Conservation (phyloP, 2,113 vertebrate species). For the western clawed frog (Xenopus tropicalis) region UCB_Xtro_10.0 CM004450.2:39634501-39635000, state of each 20-base stretch:
- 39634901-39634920: conserved; percentile 5
- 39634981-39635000: conserved; percentile 45
- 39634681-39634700: conserved; percentile 25
- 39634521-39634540: background rate
- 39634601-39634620: background rate
- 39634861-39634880: conserved; percentile 39
- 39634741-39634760: background rate
- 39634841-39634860: conserved; percentile 41
- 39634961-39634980: conserved; percentile 43
- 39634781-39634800: background rate
- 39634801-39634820: conserved; percentile 1
- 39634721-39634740: background rate
- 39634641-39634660: background rate
- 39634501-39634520: background rate
- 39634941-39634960: conserved; percentile 46
- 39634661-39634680: background rate
- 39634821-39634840: conserved; percentile 34
- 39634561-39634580: background rate
- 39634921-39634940: conserved; percentile 37
- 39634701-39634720: conserved; percentile 13
- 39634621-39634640: background rate
- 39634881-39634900: conserved; percentile 12
- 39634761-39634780: background rate
- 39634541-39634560: background rate
- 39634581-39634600: background rate